phyloP scores from a whole-genome alignment of 2,113 vertebrate species.

The Otis tarda region DNA sequence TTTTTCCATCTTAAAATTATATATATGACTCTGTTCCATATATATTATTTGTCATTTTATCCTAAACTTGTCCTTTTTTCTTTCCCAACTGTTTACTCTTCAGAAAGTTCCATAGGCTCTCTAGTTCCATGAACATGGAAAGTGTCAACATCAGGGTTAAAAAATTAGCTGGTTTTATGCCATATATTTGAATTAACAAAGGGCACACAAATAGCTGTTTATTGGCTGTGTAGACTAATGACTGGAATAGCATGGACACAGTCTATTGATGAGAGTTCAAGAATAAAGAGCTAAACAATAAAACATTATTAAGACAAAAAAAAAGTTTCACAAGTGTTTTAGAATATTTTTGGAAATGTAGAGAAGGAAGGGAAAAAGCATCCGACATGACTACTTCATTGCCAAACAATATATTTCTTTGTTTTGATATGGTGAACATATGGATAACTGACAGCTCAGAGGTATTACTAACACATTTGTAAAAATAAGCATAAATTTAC shows the following conservation, averaged over 20 bases:
- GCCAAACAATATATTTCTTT: background rate
- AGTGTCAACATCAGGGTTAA: background rate
- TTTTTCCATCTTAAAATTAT: background rate
- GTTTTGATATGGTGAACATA: background rate
- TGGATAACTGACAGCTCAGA: background rate
- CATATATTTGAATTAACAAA: background rate
- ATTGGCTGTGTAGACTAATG: background rate
- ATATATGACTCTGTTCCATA: background rate
- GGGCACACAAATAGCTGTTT: background rate
- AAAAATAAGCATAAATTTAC: background rate
- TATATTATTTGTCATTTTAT: background rate
- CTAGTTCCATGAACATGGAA: background rate
- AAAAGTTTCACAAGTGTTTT: background rate
- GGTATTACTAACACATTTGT: background rate
- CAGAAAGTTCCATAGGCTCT: background rate
- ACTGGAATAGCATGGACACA: background rate
- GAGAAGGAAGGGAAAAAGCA: background rate
- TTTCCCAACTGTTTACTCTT: background rate
- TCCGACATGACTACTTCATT: background rate
- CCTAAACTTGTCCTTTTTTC: background rate
- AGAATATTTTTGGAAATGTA: background rate
- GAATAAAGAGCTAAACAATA: background rate
- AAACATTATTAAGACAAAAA: background rate
- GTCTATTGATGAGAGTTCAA: background rate
- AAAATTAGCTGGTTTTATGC: background rate